Evolutionary conservation across 2,113 vertebrate genomes (phyloP).

Genomic region (Chaenocephalus aceratus): DNA sequence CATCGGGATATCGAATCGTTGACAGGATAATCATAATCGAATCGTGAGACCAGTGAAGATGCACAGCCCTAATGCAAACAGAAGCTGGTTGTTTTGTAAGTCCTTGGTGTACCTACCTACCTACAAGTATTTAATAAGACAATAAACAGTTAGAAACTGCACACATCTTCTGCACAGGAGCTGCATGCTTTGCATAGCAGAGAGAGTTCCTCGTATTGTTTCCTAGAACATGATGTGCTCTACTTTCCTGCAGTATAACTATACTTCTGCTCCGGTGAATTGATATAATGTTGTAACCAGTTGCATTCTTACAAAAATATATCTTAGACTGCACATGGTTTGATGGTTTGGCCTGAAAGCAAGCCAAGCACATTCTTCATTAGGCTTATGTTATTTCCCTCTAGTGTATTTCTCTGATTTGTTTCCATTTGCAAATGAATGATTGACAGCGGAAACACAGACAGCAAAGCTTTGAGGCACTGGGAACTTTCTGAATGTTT

Average conservation of each 20-base stretch:
- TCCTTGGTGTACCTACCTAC: slow-evolving; percentile 5
- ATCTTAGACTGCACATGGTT: slow-evolving; percentile 32
- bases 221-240: slow-evolving; percentile 38
- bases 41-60: too few relatives aligned
- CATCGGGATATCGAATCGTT: too few relatives aligned
- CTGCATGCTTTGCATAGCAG: slow-evolving; percentile 37
- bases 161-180: slow-evolving; percentile 40
- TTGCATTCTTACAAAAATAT: slow-evolving; percentile 41
- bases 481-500: slow-evolving; percentile 7
- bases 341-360: slow-evolving; percentile 37
- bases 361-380: slow-evolving; percentile 34
- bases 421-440: slow-evolving; percentile 35
- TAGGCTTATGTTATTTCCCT: slow-evolving; percentile 38
- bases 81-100: background rate
- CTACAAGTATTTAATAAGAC: slow-evolving; percentile 37
- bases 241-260: slow-evolving; percentile 36
- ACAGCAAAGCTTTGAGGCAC: background rate
- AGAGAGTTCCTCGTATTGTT: slow-evolving; percentile 55
- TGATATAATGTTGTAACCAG: slow-evolving; percentile 24
- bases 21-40: too few relatives aligned
- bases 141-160: slow-evolving; percentile 32
- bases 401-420: slow-evolving; percentile 44
- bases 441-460: slow-evolving; percentile 24
- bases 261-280: slow-evolving; percentile 12
- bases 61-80: background rate